These are phyloP conservation scores for cat (Felis catus) DNA, from an alignment of 2,113 vertebrate genomes.

Conservation along the genomic window DNA sequence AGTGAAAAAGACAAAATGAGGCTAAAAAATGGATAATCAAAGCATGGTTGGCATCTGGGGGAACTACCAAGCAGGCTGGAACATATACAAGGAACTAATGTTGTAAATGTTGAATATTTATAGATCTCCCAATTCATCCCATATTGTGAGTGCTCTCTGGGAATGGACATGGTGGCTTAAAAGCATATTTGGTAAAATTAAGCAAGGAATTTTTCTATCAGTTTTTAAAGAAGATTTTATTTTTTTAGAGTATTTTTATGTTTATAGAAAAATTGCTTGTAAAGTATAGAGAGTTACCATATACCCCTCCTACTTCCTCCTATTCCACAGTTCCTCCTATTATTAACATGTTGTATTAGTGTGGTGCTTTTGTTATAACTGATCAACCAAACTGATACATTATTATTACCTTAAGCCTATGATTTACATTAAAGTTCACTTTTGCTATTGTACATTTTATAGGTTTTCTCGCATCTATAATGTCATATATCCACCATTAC, in stretches of 20 bases:
- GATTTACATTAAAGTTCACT: background rate
- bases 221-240: background rate
- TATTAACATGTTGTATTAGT: background rate
- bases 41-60: background rate
- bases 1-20: background rate
- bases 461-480: background rate
- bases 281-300: background rate
- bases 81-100: background rate
- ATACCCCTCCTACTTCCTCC: background rate
- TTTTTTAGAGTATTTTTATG: background rate
- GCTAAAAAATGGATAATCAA: background rate
- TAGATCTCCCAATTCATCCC: background rate
- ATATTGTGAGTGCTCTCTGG: background rate
- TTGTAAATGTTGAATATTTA: background rate
- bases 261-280: background rate
- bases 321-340: background rate
- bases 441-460: background rate
- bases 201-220: background rate
- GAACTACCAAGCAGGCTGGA: background rate
- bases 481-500: background rate
- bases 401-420: background rate
- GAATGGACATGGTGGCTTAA: background rate
- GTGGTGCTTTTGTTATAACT: background rate
- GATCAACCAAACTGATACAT: background rate
- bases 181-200: background rate